Evolutionary conservation across 2,113 vertebrate genomes (phyloP).

Genomic region (Rhinoptilus africanus): DNA sequence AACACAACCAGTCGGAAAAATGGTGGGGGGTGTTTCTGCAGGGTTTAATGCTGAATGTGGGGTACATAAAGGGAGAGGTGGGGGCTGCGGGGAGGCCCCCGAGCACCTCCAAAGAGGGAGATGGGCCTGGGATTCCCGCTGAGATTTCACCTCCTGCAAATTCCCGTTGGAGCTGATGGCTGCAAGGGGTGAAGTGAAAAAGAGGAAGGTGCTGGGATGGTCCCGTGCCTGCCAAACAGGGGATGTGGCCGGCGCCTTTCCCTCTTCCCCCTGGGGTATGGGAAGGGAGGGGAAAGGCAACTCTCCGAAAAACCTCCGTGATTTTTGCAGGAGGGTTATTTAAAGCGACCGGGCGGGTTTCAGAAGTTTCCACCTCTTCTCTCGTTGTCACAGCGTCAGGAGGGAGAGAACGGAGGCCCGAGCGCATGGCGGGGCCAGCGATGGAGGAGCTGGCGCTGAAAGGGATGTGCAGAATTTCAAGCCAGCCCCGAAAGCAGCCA

Average conservation of each 20-base stretch:
- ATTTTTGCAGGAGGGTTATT: background rate
- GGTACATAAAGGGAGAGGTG: background rate
- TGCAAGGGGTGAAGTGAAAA: background rate
- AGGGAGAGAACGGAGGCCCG: background rate
- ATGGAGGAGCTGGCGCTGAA: background rate
- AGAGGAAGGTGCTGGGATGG: constrained; percentile 10
- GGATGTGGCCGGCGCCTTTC: constrained; percentile 18
- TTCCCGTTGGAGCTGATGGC: background rate
- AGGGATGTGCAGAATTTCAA: background rate
- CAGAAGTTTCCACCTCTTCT: background rate
- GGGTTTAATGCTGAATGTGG: background rate
- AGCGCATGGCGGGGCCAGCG: background rate
- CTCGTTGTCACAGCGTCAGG: background rate
- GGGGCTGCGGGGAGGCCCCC: background rate
- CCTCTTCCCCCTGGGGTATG: background rate
- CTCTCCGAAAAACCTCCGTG: background rate
- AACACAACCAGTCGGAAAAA: background rate
- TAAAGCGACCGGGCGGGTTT: background rate
- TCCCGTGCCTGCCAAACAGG: background rate
- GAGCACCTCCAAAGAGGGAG: background rate
- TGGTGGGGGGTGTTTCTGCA: background rate
- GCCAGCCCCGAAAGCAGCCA: background rate
- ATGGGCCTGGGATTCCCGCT: background rate
- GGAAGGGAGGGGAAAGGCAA: constrained; percentile 9
- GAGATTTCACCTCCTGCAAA: background rate